Percentiles rank a stretch among this genome's conserved stretches.
phyloP scores from a whole-genome alignment of 2,888 invertebrate genomes.

The Macroteleia sp. region DNA sequence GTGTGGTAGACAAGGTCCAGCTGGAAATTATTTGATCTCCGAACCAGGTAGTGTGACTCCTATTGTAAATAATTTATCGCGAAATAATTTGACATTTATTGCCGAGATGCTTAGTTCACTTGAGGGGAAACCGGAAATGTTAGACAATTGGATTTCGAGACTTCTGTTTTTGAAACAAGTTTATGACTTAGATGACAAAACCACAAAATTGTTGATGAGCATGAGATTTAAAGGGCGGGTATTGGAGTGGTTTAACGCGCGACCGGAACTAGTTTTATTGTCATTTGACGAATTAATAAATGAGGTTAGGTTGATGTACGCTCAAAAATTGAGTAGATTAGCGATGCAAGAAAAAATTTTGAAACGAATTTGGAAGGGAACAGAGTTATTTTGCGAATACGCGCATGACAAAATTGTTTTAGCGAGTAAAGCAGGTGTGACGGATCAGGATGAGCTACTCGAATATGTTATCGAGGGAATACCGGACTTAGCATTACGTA shows the following conservation, averaged over 20 bases:
- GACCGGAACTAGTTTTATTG: constrained; percentile 2
- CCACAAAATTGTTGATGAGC: constrained; percentile 2
- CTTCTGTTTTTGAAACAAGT: not conserved
- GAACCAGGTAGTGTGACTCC: no score
- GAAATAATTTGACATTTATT: no score
- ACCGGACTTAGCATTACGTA: not conserved
- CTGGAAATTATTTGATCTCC: no score
- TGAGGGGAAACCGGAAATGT: no score
- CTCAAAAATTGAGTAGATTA: constrained; percentile 1
- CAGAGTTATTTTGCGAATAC: constrained; percentile 1
- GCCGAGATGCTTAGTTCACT: no score
- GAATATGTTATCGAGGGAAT: constrained; percentile 5
- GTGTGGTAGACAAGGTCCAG: no score
- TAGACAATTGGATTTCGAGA: no score
- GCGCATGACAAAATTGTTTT: constrained; percentile 4
- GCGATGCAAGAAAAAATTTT: not conserved
- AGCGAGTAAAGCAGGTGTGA: not conserved
- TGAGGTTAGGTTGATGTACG: constrained; percentile 2
- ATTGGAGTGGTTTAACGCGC: constrained; percentile 2
- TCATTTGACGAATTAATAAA: not conserved
- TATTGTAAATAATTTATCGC: no score
- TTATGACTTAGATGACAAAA: constrained; percentile 1
- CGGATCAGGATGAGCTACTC: not conserved
- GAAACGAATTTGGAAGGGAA: not conserved
- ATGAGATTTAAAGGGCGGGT: constrained; percentile 4